Evolutionary conservation across 2,888 invertebrate species (phyloP).

Genomic region (Cerceris ruficornis): DNA sequence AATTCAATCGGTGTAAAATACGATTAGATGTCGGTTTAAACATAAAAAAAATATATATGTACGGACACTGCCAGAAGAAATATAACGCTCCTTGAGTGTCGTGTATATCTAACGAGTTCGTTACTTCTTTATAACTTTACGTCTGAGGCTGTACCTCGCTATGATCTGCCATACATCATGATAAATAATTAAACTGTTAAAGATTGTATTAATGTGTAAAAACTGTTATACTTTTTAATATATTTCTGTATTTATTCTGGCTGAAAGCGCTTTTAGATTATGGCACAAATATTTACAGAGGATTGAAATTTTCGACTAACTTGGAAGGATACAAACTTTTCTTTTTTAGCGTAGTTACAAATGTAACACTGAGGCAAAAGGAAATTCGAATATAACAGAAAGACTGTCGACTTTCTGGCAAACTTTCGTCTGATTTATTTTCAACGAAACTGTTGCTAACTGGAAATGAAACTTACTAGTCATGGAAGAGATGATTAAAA

Average conservation of each 20-base stretch:
- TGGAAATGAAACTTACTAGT: constrained; percentile 11
- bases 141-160: constrained; percentile 51
- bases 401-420: constrained; percentile 27
- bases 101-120: constrained; percentile 55
- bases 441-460: constrained; percentile 23
- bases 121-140: constrained; percentile 53
- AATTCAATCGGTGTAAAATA: constrained; percentile 48
- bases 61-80: constrained; percentile 64
- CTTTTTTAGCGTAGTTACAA: too few species aligned
- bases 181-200: constrained; percentile 45
- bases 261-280: constrained; percentile 33
- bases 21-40: constrained; percentile 51
- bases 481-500: constrained; percentile 36
- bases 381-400: constrained; percentile 23
- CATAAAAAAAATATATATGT: constrained; percentile 47
- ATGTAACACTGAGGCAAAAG: background rate
- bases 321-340: constrained; percentile 19
- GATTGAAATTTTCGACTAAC: constrained; percentile 31
- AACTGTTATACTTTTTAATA: constrained; percentile 41
- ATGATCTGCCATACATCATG: constrained; percentile 52
- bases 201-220: constrained; percentile 40
- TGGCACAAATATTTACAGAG: constrained; percentile 46
- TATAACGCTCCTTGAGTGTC: constrained; percentile 57
- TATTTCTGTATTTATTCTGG: constrained; percentile 36
- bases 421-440: constrained; percentile 26